phyloP scores from a whole-genome alignment of 2,888 invertebrate genomes.

The Allophyes oxyacanthae region DNA sequence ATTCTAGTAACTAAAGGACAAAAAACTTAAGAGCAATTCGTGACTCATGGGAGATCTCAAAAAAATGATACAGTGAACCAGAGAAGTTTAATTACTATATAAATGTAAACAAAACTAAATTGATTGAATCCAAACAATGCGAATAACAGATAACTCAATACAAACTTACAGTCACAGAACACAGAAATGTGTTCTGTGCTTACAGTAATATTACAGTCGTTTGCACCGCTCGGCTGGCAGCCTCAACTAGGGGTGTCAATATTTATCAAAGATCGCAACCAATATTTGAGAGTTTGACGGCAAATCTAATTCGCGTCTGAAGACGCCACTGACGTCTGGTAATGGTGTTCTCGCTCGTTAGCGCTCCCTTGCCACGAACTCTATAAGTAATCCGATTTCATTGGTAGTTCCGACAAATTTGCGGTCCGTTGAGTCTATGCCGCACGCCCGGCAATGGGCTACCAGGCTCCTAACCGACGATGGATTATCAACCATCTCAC shows the following conservation, averaged over 20 bases:
- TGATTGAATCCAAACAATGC: slow-evolving; percentile 6
- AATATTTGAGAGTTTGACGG: slow-evolving; percentile 62
- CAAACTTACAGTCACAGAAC: too few relatives aligned
- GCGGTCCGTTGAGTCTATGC: slow-evolving; percentile 79
- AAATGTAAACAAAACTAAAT: background rate
- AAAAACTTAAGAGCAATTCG: background rate
- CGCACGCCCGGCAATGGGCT: slow-evolving; percentile 64
- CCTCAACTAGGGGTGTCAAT: slow-evolving; percentile 47
- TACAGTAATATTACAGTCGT: slow-evolving; percentile 28
- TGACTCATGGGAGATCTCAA: too few relatives aligned
- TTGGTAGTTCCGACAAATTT: slow-evolving; percentile 86
- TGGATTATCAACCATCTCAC: slow-evolving; percentile 67
- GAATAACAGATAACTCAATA: slow-evolving; percentile 13
- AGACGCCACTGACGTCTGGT: slow-evolving; percentile 72
- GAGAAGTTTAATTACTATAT: too few relatives aligned
- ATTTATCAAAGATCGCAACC: slow-evolving; percentile 53
- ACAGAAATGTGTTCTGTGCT: too few relatives aligned
- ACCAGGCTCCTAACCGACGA: slow-evolving; percentile 64
- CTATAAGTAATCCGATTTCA: slow-evolving; percentile 84
- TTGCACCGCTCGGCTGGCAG: slow-evolving; percentile 12
- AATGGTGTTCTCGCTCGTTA: slow-evolving; percentile 82
- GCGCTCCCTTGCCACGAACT: slow-evolving; percentile 75
- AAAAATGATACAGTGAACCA: too few relatives aligned
- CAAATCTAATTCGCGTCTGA: slow-evolving; percentile 69
- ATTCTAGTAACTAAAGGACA: background rate